These are phyloP conservation scores for Tokudaia tokunoshimensis DNA, from an alignment of 2,797 vertebrate species.

Conservation along the genomic window DNA sequence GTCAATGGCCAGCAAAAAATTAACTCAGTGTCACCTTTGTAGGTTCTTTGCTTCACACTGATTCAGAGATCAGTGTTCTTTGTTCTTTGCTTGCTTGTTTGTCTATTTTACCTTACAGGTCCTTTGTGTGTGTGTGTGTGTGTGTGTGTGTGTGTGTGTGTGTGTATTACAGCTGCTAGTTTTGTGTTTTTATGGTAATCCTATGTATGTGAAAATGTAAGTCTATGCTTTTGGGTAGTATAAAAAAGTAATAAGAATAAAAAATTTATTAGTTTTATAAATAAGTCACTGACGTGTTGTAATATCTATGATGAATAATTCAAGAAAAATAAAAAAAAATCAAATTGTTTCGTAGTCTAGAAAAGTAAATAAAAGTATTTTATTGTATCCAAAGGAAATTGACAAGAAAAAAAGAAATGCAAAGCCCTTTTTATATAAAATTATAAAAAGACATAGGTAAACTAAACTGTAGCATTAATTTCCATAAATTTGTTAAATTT, in stretches of 20 bases:
- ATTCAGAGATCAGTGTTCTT: too few relatives aligned
- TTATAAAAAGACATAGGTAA: background rate
- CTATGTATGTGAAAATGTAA: too few relatives aligned
- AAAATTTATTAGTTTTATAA: slow-evolving; percentile 6
- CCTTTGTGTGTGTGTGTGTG: too few relatives aligned
- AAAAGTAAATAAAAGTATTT: slow-evolving; percentile 16
- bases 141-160: too few relatives aligned
- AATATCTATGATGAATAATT: background rate
- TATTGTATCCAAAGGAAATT: background rate
- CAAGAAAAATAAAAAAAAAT: slow-evolving; percentile 12
- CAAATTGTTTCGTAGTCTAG: slow-evolving; percentile 8
- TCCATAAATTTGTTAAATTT: background rate
- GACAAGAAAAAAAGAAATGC: background rate
- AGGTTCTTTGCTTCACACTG: too few relatives aligned
- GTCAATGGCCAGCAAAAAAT: too few relatives aligned
- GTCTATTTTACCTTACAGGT: too few relatives aligned
- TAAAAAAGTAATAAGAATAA: slow-evolving; percentile 19
- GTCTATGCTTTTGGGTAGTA: background rate
- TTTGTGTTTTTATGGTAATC: too few relatives aligned
- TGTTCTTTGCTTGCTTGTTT: too few relatives aligned
- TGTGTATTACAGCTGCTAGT: too few relatives aligned
- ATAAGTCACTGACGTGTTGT: background rate
- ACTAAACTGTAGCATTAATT: background rate
- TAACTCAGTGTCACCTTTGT: too few relatives aligned
- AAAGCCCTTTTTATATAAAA: background rate